Base-by-base conservation (phyloP, 2,797 vertebrate genomes). In the Tangara arthus region DNA sequence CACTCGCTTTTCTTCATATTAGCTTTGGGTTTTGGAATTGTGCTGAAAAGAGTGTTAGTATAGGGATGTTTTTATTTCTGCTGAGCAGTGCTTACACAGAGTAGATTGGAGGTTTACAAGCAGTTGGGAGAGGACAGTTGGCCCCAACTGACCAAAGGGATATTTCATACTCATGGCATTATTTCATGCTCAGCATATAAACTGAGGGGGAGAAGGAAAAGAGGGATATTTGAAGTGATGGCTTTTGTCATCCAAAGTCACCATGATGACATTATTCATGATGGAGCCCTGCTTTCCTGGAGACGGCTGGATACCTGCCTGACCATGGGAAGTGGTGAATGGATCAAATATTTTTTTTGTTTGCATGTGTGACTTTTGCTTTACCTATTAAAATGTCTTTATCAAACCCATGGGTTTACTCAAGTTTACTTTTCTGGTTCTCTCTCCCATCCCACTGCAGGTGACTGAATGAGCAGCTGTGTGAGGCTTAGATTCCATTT, bases 211-310 rank as follows among this genome's bases (percentile, higher is more conserved):
- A 35, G 34, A 35, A 49, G 12, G 15, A 59, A 49, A 17, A 10
- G 7, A 7, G 3, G 5, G 1, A 19, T 6, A 1, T 66, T 75
- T 7, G 1, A 24, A 30, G 8, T 0, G 0, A 23, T 9, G 8
- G 3, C 0, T 2, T 63, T 63, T 72, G 20, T 77, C 34, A 32
- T 86, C 26, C 24, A 4, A 49, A 27, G 5, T 60, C 20, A 64
- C 8, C n/a, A n/a, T n/a, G n/a, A n/a, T n/a, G n/a, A n/a, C 0
- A 2, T 70, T 39, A 44, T 0, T 1, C 0, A 1, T 34, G 30
- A 47, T 56, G 30, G 37, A 76, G 8, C 11, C 8, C 44, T 75
- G 20, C n/a, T 66, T 73, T 73, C 30, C 12, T 53, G 15, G 26
- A 21, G 4, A 12, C 44, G 28, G 11, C 42, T 41, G 27, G 49